A percentile compares a stretch with the other conserved stretches of the same genome.
Conservation (phyloP, 2,888 invertebrate species). For the Malacosoma neustria region DNA sequence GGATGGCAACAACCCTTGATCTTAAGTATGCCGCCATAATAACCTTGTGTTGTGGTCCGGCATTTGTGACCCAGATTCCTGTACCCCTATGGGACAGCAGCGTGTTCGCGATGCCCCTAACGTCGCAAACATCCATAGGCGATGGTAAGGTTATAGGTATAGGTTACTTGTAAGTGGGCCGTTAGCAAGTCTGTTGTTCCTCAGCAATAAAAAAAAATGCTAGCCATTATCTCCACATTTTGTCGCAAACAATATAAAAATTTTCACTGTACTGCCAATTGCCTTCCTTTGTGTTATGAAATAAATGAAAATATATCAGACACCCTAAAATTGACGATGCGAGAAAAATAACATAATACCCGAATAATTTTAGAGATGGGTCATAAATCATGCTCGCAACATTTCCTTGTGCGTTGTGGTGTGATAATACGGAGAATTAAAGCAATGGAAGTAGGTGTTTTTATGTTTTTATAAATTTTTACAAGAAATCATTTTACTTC, state of each 20-base stretch:
- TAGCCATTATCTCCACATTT: too few species aligned
- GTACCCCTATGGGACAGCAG: not conserved
- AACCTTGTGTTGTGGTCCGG: not conserved
- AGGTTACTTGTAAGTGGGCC: not conserved
- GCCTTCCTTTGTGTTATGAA: not conserved
- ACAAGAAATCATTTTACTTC: too few species aligned
- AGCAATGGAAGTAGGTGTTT: too few species aligned
- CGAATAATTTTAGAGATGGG: not conserved
- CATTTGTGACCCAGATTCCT: not conserved
- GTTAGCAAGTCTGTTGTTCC: not conserved
- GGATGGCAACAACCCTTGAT: not conserved
- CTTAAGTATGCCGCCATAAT: not conserved
- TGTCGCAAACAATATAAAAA: too few species aligned
- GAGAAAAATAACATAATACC: not conserved
- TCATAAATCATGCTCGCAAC: not conserved
- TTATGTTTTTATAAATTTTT: too few species aligned
- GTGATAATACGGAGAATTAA: not conserved
- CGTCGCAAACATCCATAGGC: not conserved
- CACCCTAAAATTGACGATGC: not conserved
- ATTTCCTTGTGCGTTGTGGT: not conserved
- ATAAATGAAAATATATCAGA: not conserved
- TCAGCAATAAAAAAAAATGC: not conserved
- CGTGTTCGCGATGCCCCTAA: not conserved
- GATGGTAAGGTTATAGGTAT: too few species aligned
- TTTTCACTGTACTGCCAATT: too few species aligned